Evolutionary conservation across 2,888 invertebrate species (phyloP), one percentile per base, ranked within the genome.

Genomic region (Pediacus dermestoides): DNA sequence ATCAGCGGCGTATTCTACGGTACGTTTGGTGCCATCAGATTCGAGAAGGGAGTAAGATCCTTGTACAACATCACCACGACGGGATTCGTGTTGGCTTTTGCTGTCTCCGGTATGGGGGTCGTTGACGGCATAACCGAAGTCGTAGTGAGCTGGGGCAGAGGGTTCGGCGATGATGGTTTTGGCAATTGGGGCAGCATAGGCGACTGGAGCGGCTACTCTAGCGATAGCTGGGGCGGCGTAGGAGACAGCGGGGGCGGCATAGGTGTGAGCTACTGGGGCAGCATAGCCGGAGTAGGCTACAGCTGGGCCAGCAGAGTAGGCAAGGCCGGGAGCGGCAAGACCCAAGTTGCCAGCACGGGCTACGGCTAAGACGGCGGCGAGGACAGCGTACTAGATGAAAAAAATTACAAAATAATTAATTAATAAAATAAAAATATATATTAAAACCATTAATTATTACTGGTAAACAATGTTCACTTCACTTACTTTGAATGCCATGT

Each of bases 1-100:
- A 54, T 74, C 75, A 14, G 75, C 72, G 37, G 68, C 68, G 60
- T 76, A 76, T 13, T 74, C 70, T n/a, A 76, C 76, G 21, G 68
- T 65, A 42, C 76, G 70, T 36, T 66, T 68, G 50, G 68, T 67
- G 18, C 75, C 75, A 61, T 75, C 75, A 13, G 75, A 57, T 44
- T 75, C 75, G 46, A 75, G 62, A 2, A 76, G 56, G 36, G 73
- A 70, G 52, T 75, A 76, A 47, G 67, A 62, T 2, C 75, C 75
- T 41, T 72, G 69, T 13, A 75, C 75, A 38, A 62, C 66, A 57
- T 75, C 74, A 36, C 73, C 75, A 50, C 70, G 68, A 42, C 75
- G 72, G 1, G 64, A 40, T 61, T 76, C 75, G 46, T 72, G 70
- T 49, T 76, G 75, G 49, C 63, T 65, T 53, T 76, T 75, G 40